These are phyloP conservation scores for Meloe dianella DNA, from an alignment of 2,888 invertebrate genomes.

Conservation along the genomic window DNA sequence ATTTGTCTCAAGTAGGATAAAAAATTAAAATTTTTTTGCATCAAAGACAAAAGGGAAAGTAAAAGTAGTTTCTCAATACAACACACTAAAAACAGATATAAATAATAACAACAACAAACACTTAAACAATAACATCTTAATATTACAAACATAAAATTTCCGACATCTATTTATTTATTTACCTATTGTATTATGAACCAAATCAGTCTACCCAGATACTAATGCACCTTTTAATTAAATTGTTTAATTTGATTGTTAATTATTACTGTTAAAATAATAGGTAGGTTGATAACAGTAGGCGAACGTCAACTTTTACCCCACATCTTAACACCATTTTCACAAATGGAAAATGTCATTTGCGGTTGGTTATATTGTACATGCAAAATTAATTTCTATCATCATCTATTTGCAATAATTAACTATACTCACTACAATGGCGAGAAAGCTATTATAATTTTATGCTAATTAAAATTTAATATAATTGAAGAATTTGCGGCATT, in stretches of 20 bases:
- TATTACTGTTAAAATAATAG: slow-evolving; percentile 1
- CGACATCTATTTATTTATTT: slow-evolving; percentile 23
- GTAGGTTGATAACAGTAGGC: slow-evolving; percentile 1
- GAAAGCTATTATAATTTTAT: neutral
- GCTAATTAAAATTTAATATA: neutral
- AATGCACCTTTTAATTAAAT: slow-evolving; percentile 7
- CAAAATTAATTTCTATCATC: neutral
- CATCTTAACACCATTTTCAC: neutral
- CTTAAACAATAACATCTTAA: slow-evolving; percentile 16
- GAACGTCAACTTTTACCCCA: slow-evolving; percentile 9
- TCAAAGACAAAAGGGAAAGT: slow-evolving; percentile 31
- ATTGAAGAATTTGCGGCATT: neutral
- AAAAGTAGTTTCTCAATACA: slow-evolving; percentile 29
- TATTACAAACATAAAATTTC: slow-evolving; percentile 7
- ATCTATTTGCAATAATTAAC: neutral
- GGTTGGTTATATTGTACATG: neutral
- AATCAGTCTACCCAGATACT: slow-evolving; percentile 2
- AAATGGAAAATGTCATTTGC: slow-evolving; percentile 5
- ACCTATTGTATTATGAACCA: slow-evolving; percentile 21
- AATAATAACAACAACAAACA: slow-evolving; percentile 17
- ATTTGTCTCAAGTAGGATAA: slow-evolving; percentile 4
- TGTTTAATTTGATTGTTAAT: slow-evolving; percentile 9
- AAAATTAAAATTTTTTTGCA: slow-evolving; percentile 25
- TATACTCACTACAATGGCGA: neutral
- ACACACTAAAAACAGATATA: neutral